Evolutionary conservation across 1,140 invertebrate genomes (phyloP), one percentile per base, ranked within the genome.

Genomic region (Triops cancriformis): DNA sequence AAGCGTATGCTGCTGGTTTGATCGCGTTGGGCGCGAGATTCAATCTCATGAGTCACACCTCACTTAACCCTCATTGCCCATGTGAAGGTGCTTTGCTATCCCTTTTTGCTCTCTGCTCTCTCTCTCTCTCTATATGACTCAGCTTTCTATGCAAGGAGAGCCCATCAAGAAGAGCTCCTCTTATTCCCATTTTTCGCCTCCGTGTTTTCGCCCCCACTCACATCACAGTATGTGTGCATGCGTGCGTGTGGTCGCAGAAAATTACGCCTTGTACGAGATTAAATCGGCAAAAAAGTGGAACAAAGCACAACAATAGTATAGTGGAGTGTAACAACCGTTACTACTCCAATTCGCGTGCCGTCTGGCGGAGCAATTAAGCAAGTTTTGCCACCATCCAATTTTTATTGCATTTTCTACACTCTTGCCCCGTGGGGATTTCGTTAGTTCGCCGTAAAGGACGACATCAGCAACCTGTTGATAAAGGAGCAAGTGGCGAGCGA

Each of bases 11-110:
- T 64, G 51, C 51, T 64, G 51, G 18, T 64, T 18, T 64, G 51
- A 64, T 64, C 51, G 51, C 18, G 51, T 64, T 64, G 51, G 51
- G 51, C 51, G 51, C 51, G 51, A 64, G 51, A 64, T 64, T 64
- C 51, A 64, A 64, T 64, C 51, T 64, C 51, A 14, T 64, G 51
- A 64, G 51, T 64, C 51, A 64, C 51, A 64, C 51, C 51, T 64
- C 51, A 64, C 51, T 64, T 64, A 64, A 64, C 51, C 51, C 51
- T 64, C 51, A 64, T 64, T 64, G 51, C 51, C 51, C 51, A 64
- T 64, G 51, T 64, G 51, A 18, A n/a, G 31, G 31, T 37, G 31
- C 31, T 37, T 37, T 37, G 2, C 31, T 37, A 4, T 37, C 31
- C 31, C 31, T 37, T 37, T n/a, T 37, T 37, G 31, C 31, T 37